Percentiles rank a stretch among this genome's conserved stretches.
phyloP scores from a whole-genome alignment of 2,888 invertebrate species.

The Orthonychiurus folsomi region DNA sequence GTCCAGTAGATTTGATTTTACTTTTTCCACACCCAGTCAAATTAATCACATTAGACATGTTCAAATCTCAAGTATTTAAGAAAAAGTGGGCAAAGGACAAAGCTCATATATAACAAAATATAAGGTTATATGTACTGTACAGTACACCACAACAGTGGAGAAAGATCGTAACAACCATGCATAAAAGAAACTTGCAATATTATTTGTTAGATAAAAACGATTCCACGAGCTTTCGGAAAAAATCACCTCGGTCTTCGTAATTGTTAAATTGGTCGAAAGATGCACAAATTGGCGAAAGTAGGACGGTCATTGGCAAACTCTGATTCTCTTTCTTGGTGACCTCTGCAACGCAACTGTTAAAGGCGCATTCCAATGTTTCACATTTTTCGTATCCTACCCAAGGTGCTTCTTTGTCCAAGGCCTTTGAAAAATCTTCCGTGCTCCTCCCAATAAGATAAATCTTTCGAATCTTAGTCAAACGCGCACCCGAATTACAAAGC shows the following conservation, averaged over 20 bases:
- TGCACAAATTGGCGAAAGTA: conserved; percentile 1
- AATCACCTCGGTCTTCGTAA: not conserved
- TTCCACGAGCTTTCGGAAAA: conserved; percentile 2
- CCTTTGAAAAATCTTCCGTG: not conserved
- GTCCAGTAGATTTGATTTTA: too few species aligned
- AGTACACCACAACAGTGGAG: not conserved
- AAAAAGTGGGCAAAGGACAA: too few species aligned
- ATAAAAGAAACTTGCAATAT: not conserved
- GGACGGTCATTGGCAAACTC: not conserved
- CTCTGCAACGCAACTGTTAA: not conserved
- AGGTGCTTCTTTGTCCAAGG: not conserved
- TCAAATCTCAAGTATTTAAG: too few species aligned
- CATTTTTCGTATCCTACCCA: not conserved
- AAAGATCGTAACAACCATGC: not conserved
- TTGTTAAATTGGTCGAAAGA: conserved; percentile 3
- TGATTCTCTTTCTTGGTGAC: not conserved
- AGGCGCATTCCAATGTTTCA: not conserved
- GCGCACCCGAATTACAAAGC: not conserved
- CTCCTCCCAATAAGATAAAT: not conserved
- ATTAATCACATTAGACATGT: too few species aligned
- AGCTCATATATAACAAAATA: too few species aligned
- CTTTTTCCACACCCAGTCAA: too few species aligned
- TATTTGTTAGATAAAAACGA: not conserved
- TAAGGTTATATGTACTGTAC: too few species aligned
- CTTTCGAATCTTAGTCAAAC: not conserved